Conservation (phyloP, 1,140 invertebrate genomes). For the Nebria ingens region DNA sequence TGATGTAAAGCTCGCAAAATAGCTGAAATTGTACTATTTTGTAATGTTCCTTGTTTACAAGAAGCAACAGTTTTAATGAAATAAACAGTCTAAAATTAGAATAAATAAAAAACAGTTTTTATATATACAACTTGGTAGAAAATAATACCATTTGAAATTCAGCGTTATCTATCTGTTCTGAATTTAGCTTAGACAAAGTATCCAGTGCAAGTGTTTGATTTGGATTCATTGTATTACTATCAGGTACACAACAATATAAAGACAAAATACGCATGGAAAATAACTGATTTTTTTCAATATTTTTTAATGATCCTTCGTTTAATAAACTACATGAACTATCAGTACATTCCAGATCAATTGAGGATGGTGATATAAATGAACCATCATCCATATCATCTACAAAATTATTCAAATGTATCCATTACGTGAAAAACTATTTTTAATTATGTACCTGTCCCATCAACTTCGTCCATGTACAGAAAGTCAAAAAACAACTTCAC, state of each 20-base stretch:
- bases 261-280: slow-evolving; percentile 15
- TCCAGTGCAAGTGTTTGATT: slow-evolving; percentile 18
- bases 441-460: not conserved
- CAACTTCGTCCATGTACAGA: slow-evolving; percentile 12
- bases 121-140: not conserved
- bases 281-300: slow-evolving; percentile 10
- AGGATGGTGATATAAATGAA: not conserved
- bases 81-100: slow-evolving; percentile 17
- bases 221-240: not conserved
- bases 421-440: not conserved
- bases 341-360: not conserved
- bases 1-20: slow-evolving; percentile 21
- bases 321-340: not conserved
- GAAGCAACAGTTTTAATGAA: slow-evolving; percentile 17
- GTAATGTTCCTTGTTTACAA: slow-evolving; percentile 16
- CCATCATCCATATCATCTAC: not conserved
- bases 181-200: slow-evolving; percentile 19
- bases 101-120: not conserved
- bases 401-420: not conserved
- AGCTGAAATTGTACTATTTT: slow-evolving; percentile 14
- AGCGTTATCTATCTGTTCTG: slow-evolving; percentile 17
- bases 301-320: not conserved
- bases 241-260: slow-evolving; percentile 13
- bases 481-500: slow-evolving; percentile 16
- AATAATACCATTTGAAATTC: slow-evolving; percentile 24